Evolutionary conservation across 2,113 vertebrate species (phyloP), one percentile per base, ranked within the genome.

Genomic region (Pantherophis guttatus): DNA sequence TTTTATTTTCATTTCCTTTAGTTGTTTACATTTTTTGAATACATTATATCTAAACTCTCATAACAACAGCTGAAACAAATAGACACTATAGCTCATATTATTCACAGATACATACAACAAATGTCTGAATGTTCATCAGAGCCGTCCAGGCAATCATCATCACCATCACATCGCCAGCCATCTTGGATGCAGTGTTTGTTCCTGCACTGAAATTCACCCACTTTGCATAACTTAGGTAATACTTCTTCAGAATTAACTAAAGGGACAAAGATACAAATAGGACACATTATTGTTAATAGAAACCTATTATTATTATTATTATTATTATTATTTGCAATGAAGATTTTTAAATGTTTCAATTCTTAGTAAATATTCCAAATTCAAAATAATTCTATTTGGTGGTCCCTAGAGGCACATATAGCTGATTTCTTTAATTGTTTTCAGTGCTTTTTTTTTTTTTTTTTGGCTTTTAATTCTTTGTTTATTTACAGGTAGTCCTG

Each of bases 101-200:
- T 29, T 1, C 65, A 91, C 8, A 62, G 81, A 88, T 93, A 98
- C 98, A 11, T 98, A 99, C 99, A 98, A 97, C 99, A 99, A 93
- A 97, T 98, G 50, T 97, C 98, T 1, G 97, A 90, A 87, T 98
- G 98, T 95, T 99, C 99, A 91, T 99, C 99, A 2, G 98, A 99
- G 91, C 99, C 98, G 17, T 99, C 99, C 87, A 99, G 97, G 91
- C 99, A 99, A 95, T 99, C 99, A 59, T 99, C 98, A 21, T 99
- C 99, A 0, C 99, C 99, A 8, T 99, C 99, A 65, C 99, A 99
- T 95, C 98, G 98, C 99, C 99, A 99, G 65, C 96, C 95, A 7
- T 97, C 97, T 93, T 98, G 98, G 91, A 99, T 98, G 91, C 99
- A 99, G 94, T 98, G 98, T 55, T 98, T 98, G 90, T 99, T 99